These are phyloP conservation scores for Boulengeromyrus knoepffleri DNA, from an alignment of 2,113 vertebrate species.

Conservation along the genomic window DNA sequence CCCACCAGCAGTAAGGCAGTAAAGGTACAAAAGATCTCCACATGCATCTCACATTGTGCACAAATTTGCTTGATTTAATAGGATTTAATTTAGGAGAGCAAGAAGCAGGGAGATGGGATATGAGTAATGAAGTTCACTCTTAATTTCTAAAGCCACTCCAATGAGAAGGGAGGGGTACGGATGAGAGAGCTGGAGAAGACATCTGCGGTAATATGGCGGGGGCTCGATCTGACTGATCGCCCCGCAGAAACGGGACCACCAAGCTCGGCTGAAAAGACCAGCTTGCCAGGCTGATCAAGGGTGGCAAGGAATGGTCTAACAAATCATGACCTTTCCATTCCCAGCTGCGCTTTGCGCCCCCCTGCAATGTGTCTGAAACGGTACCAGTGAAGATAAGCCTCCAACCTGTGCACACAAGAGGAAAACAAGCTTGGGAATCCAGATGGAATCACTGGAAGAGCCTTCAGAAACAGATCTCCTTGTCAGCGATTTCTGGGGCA, in stretches of 20 bases:
- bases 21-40: background rate
- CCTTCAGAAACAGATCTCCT: conserved; percentile 23
- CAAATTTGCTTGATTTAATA: background rate
- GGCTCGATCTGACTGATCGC: background rate
- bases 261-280: background rate
- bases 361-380: conserved; percentile 25
- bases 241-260: background rate
- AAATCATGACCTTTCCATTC: conserved; percentile 35
- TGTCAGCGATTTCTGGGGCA: conserved; percentile 4
- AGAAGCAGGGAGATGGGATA: conserved; percentile 10
- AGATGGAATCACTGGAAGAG: conserved; percentile 3
- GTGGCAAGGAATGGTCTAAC: too few species aligned
- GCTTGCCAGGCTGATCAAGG: background rate
- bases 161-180: background rate
- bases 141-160: background rate
- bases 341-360: conserved; percentile 18
- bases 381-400: conserved; percentile 19
- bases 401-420: conserved; percentile 5
- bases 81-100: background rate
- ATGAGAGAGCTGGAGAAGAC: background rate
- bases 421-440: background rate
- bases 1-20: background rate
- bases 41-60: conserved; percentile 15
- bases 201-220: background rate
- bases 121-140: conserved; percentile 7